Evolutionary conservation across 2,797 vertebrate species (phyloP), one percentile per base, ranked within the genome.

Genomic region (Allobates femoralis): DNA sequence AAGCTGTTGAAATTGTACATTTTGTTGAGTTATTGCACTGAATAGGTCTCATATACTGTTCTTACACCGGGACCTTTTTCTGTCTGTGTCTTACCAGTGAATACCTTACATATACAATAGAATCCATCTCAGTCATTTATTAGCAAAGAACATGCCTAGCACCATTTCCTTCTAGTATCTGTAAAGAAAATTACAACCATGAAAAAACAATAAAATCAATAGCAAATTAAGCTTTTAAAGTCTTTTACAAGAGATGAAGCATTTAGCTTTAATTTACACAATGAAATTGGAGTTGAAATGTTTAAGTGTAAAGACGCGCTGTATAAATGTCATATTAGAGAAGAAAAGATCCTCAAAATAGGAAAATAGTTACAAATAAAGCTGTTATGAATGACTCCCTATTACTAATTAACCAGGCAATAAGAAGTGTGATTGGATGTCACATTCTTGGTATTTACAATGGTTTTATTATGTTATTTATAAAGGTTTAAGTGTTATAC

Each of bases 161-260:
- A 14, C 69, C 4, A 46, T 46, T 73, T 46, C 11, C 21, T 73
- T n/a, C 37, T 41, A 71, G 34, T 23, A 37, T 71, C 8, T 46
- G 41, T 46, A 73, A 41, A 71, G 67, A n/a, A 41, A 67, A 85
- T 79, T 78, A 23, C 46, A 28, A 8, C 69, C 4, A 85, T 66
- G 41, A 56, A 37, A 85, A 71, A 11, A 46, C n/a, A 71, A 71
- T 85, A 69, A 56, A 66, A 84, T 66, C 74, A 79, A 85, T 55
- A 69, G 46, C 28, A 79, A 69, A 79, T 79, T 53, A 58, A 56
- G 60, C 62, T 69, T 78, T 67, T 67, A 85, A 85, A 55, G 46
- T 5, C 37, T 37, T 67, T 53, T 50, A 86, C 58, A 60, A 79
- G 64, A 41, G 66, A 67, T 28, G 18, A 41, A 86, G 28, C 62